Evolutionary conservation across 2,113 vertebrate genomes (phyloP).

Genomic region (Channa maculata): DNA sequence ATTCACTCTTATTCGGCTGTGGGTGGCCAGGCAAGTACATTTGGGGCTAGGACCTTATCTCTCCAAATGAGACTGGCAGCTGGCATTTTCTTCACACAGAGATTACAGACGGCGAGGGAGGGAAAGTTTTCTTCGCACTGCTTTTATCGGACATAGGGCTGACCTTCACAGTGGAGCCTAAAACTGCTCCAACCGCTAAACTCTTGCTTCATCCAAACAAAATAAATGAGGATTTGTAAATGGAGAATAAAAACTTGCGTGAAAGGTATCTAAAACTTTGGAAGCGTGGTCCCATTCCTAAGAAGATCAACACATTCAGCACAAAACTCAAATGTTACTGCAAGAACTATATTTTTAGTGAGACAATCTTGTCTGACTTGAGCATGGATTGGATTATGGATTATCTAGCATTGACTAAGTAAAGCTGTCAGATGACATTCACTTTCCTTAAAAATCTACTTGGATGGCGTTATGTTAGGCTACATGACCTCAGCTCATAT

Average conservation of each 20-base stretch:
- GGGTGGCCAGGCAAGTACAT: conserved; percentile 54
- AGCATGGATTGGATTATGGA: not conserved
- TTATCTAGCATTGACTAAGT: too few relatives aligned
- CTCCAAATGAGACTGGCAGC: conserved; percentile 72
- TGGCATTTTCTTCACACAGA: conserved; percentile 65
- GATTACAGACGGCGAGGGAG: conserved; percentile 57
- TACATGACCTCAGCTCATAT: too few relatives aligned
- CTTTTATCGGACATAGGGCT: conserved; percentile 65
- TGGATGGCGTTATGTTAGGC: too few relatives aligned
- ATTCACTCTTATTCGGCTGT: conserved; percentile 36
- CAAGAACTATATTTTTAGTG: too few relatives aligned
- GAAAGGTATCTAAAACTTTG: conserved; percentile 53
- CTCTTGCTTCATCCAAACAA: conserved; percentile 51
- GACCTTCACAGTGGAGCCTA: conserved; percentile 67
- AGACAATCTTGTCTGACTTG: not conserved
- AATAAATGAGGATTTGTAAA: conserved; percentile 56
- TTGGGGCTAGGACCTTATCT: conserved; percentile 63
- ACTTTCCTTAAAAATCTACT: too few relatives aligned
- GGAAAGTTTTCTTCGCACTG: conserved; percentile 51
- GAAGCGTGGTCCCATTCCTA: not conserved
- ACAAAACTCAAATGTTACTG: conserved; percentile 26
- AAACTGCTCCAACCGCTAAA: conserved; percentile 38
- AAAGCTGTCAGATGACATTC: too few relatives aligned
- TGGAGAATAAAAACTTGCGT: conserved; percentile 30
- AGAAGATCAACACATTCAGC: conserved; percentile 8